These are phyloP conservation scores for Drosophila santomea DNA, from an alignment of 1,140 invertebrate species.

Conservation along the genomic window DNA sequence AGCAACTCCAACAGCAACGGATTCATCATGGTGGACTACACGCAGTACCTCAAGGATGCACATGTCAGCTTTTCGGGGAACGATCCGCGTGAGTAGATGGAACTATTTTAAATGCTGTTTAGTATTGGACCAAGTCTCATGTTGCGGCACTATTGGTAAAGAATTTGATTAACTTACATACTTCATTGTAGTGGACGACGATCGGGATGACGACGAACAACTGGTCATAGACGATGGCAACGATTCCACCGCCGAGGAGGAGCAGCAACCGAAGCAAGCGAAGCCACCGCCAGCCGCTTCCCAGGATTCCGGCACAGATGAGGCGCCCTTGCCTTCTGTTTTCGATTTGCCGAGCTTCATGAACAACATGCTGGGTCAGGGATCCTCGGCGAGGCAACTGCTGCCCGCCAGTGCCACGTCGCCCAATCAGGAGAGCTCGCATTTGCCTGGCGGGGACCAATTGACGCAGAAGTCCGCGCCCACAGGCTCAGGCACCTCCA, in stretches of 20 bases:
- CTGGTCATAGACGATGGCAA: slow-evolving; percentile 78
- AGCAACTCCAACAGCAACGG: slow-evolving; percentile 77
- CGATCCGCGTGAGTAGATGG: slow-evolving; percentile 71
- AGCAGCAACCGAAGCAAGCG: slow-evolving; percentile 10
- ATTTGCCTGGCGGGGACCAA: background rate
- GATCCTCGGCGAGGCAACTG: background rate
- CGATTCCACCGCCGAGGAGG: slow-evolving; percentile 51
- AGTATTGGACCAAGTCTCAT: no score
- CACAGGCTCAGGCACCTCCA: background rate
- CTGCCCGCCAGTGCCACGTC: slow-evolving; percentile 31
- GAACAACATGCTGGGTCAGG: slow-evolving; percentile 61
- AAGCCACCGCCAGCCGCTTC: background rate
- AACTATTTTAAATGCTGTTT: background rate
- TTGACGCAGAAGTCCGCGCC: background rate
- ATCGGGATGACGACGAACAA: slow-evolving; percentile 76
- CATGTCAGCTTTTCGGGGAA: slow-evolving; percentile 67
- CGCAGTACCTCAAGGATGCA: slow-evolving; percentile 84
- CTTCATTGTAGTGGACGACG: slow-evolving; percentile 67
- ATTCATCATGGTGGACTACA: slow-evolving; percentile 78
- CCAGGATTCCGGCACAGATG: slow-evolving; percentile 22
- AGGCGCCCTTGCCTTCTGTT: slow-evolving; percentile 55
- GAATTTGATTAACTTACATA: background rate
- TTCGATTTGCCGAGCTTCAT: slow-evolving; percentile 72
- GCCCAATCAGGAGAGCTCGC: slow-evolving; percentile 8
- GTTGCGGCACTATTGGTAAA: no score